Percentiles rank a stretch among this genome's conserved stretches.
Evolutionary conservation across 1,140 invertebrate genomes (phyloP).

Genomic region (Parasteatoda tepidariorum): DNA sequence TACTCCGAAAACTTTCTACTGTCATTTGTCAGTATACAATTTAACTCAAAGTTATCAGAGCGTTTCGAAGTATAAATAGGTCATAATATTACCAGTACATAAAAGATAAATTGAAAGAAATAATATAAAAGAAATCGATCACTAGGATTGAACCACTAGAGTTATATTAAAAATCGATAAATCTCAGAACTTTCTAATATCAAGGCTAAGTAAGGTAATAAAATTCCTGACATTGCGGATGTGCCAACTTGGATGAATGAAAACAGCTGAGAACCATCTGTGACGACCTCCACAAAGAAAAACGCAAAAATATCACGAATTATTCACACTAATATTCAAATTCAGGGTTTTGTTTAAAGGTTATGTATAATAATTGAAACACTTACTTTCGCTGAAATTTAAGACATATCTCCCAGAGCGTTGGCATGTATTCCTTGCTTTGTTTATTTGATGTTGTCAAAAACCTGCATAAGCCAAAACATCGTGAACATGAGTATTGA

Average conservation of each 20-base stretch:
- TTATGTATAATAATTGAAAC: too few relatives aligned
- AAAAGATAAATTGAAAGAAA: constrained; percentile 6
- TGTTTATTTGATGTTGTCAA: constrained; percentile 40
- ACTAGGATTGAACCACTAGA: neutral
- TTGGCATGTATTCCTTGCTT: neutral
- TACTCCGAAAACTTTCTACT: constrained; percentile 24
- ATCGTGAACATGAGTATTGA: constrained; percentile 50
- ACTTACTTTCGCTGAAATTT: constrained; percentile 16
- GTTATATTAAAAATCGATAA: neutral
- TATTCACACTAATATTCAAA: neutral
- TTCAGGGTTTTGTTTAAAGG: too few relatives aligned
- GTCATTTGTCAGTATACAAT: constrained; percentile 31
- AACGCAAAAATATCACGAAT: neutral
- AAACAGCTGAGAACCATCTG: constrained; percentile 53
- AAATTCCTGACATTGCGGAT: constrained; percentile 45
- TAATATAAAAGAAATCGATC: neutral
- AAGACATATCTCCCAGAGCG: neutral
- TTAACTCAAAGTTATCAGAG: constrained; percentile 41
- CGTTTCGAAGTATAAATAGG: constrained; percentile 56
- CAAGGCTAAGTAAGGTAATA: constrained; percentile 32
- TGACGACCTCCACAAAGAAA: constrained; percentile 36
- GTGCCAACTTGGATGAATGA: constrained; percentile 53
- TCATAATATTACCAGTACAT: constrained; percentile 17
- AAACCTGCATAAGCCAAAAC: constrained; percentile 39
- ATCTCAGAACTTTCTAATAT: neutral